Conservation (phyloP, 1,140 invertebrate genomes). For the Liolophura sinensis region DNA sequence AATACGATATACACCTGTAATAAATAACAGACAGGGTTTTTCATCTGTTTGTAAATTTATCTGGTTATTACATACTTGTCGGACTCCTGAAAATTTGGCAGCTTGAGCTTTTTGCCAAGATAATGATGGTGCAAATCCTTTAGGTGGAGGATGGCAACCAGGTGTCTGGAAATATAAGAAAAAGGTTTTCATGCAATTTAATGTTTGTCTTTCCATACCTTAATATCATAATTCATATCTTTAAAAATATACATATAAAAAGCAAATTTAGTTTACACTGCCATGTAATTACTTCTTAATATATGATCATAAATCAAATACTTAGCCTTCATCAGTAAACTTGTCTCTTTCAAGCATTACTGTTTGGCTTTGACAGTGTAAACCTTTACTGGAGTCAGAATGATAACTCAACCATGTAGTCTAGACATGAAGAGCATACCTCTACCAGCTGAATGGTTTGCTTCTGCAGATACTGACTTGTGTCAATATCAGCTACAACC, state of each 20-base stretch:
- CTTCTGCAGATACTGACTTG: slow-evolving; percentile 44
- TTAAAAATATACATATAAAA: background rate
- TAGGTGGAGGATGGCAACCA: slow-evolving; percentile 60
- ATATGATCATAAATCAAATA: no score
- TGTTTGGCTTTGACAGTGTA: no score
- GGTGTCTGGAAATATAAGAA: slow-evolving; percentile 44
- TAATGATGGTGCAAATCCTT: slow-evolving; percentile 52
- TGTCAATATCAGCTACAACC: slow-evolving; percentile 62
- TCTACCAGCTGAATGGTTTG: slow-evolving; percentile 54
- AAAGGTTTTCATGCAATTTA: slow-evolving; percentile 10
- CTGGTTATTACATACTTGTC: slow-evolving; percentile 50
- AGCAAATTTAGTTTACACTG: background rate
- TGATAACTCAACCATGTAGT: background rate
- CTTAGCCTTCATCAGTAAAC: no score
- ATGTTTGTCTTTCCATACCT: background rate
- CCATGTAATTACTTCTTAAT: no score
- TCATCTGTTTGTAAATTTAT: no score
- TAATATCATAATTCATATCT: background rate
- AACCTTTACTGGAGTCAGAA: no score
- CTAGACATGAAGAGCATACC: slow-evolving; percentile 26
- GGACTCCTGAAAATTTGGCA: slow-evolving; percentile 61
- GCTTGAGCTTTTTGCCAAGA: slow-evolving; percentile 64
- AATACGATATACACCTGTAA: no score
- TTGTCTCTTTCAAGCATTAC: no score
- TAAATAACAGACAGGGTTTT: no score